Conservation (phyloP, 1,140 invertebrate genomes). For the Drosophila mayri region DNA sequence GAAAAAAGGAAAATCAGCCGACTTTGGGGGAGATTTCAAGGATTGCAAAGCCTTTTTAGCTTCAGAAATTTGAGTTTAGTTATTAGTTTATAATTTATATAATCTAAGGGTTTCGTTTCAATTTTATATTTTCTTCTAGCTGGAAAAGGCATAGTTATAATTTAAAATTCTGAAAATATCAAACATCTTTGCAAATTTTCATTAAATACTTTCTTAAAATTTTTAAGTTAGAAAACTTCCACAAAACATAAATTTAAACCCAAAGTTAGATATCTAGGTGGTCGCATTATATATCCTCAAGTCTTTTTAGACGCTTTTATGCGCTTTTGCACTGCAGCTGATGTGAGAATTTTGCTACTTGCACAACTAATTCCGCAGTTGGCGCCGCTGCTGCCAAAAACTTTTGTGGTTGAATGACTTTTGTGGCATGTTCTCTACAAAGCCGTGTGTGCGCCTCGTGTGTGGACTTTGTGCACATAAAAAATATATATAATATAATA, state of each 20-base stretch:
- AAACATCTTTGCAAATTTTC: background rate
- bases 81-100: background rate
- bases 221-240: background rate
- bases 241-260: slow-evolving; percentile 7
- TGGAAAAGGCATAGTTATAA: no score
- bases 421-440: slow-evolving; percentile 57
- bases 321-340: slow-evolving; percentile 31
- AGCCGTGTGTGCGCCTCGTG: slow-evolving; percentile 1
- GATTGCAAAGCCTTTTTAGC: background rate
- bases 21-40: background rate
- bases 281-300: background rate
- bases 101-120: no score
- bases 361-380: slow-evolving; percentile 60
- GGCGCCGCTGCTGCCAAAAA: slow-evolving; percentile 51
- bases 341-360: slow-evolving; percentile 46
- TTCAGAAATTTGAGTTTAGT: background rate
- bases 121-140: no score
- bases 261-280: background rate
- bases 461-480: background rate
- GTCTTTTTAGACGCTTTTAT: slow-evolving; percentile 12
- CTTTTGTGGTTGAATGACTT: slow-evolving; percentile 73
- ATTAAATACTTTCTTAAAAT: background rate
- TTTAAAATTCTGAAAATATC: no score
- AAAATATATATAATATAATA: background rate
- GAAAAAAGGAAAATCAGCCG: background rate